Conservation (phyloP, 2,888 invertebrate species). For the Ctena decussata region DNA sequence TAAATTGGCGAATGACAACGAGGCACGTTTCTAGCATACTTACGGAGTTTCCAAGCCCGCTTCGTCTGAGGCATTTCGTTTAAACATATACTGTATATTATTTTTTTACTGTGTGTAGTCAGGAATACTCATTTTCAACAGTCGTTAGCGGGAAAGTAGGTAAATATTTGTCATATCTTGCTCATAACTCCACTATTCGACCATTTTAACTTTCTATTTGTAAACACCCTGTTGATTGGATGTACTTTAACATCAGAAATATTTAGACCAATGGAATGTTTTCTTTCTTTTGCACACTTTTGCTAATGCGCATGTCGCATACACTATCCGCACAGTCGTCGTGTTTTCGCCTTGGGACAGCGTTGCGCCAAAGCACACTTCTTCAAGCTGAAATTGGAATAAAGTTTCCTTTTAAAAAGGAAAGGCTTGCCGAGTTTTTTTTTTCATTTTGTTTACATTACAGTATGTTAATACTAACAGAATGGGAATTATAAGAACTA, state of each 20-base stretch:
- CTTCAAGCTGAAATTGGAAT: too few relatives aligned
- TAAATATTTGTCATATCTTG: background rate
- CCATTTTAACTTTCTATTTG: constrained; percentile 1
- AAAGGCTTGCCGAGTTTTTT: too few relatives aligned
- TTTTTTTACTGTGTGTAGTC: background rate
- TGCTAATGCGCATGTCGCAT: background rate
- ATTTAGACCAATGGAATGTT: background rate
- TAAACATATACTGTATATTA: too few relatives aligned
- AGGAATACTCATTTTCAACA: background rate
- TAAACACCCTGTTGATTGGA: background rate
- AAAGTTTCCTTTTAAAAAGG: too few relatives aligned
- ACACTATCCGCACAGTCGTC: background rate
- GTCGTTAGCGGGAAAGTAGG: background rate
- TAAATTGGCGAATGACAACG: too few relatives aligned
- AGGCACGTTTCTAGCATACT: too few relatives aligned
- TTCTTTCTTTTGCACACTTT: background rate
- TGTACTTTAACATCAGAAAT: background rate
- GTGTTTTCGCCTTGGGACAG: too few relatives aligned
- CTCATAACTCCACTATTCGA: constrained; percentile 27
- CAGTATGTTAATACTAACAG: too few relatives aligned
- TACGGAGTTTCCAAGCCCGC: constrained; percentile 95
- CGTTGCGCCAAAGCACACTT: too few relatives aligned
- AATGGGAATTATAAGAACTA: too few relatives aligned
- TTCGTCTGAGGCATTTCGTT: constrained; percentile 87
- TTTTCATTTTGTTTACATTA: too few relatives aligned